Percentiles rank a stretch among this genome's conserved stretches.
Evolutionary conservation across 2,888 invertebrate genomes (phyloP).

Genomic region (Schrankia costaestrigalis): DNA sequence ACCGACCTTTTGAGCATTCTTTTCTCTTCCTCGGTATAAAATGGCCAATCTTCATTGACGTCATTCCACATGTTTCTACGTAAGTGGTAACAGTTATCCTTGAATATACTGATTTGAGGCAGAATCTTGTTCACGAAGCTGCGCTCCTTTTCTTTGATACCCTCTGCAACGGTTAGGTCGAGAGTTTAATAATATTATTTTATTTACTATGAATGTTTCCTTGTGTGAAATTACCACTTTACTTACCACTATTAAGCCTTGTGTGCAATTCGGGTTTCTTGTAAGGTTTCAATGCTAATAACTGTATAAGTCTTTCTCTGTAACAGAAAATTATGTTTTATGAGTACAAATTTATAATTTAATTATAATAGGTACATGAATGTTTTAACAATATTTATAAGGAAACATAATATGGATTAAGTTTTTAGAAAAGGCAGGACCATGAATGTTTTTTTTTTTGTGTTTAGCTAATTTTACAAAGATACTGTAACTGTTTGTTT

Average conservation of each 20-base stretch:
- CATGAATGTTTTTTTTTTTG: no score
- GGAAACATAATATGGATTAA: no score
- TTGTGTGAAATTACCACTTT: slow-evolving; percentile 15
- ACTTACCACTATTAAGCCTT: slow-evolving; percentile 89
- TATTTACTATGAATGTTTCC: slow-evolving; percentile 12
- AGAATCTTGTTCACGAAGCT: slow-evolving; percentile 88
- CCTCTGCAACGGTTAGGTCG: slow-evolving; percentile 84
- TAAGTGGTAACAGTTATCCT: slow-evolving; percentile 94
- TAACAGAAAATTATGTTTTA: slow-evolving; percentile 60
- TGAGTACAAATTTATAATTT: slow-evolving; percentile 12
- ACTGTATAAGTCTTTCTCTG: slow-evolving; percentile 96
- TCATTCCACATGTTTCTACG: slow-evolving; percentile 95
- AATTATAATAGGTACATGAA: slow-evolving; percentile 2
- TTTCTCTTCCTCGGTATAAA: slow-evolving; percentile 94
- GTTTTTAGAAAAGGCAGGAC: no score
- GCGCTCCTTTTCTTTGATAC: slow-evolving; percentile 91
- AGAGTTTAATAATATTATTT: slow-evolving; percentile 37
- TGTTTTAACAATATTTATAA: no score
- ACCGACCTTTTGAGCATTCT: slow-evolving; percentile 90
- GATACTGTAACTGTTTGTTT: no score
- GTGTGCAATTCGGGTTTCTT: slow-evolving; percentile 95
- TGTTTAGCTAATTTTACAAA: no score
- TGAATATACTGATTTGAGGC: slow-evolving; percentile 89
- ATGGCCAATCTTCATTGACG: slow-evolving; percentile 96
- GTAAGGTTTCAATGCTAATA: slow-evolving; percentile 94